These are phyloP conservation scores for Drosophila recens DNA, from an alignment of 2,888 invertebrate species.

Conservation along the genomic window DNA sequence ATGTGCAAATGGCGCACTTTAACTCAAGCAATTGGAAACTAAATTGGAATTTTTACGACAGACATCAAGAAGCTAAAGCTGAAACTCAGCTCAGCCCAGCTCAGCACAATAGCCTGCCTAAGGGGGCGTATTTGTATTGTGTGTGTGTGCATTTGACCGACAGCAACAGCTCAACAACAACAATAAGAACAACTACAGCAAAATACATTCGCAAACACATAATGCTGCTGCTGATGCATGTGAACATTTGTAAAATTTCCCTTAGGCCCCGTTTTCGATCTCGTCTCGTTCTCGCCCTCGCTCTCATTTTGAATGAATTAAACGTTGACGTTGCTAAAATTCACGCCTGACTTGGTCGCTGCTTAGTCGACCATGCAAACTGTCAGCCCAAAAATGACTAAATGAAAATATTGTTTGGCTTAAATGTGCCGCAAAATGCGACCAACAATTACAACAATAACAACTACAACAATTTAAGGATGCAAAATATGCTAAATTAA, in stretches of 20 bases:
- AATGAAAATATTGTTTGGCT: slow-evolving; percentile 44
- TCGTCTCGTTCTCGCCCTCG: background rate
- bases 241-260: slow-evolving; percentile 72
- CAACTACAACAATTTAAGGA: background rate
- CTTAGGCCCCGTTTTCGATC: slow-evolving; percentile 64
- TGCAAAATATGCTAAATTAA: slow-evolving; percentile 24
- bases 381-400: slow-evolving; percentile 43
- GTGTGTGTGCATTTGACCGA: slow-evolving; percentile 77
- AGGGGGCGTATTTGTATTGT: slow-evolving; percentile 59
- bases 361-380: slow-evolving; percentile 60
- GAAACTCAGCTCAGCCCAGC: slow-evolving; percentile 21
- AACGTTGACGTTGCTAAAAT: slow-evolving; percentile 72
- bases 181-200: slow-evolving; percentile 32
- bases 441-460: background rate
- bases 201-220: slow-evolving; percentile 11
- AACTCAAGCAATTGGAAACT: slow-evolving; percentile 80
- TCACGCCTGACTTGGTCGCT: slow-evolving; percentile 70
- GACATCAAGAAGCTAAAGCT: slow-evolving; percentile 60
- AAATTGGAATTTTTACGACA: slow-evolving; percentile 81
- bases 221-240: slow-evolving; percentile 62
- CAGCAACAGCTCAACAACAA: slow-evolving; percentile 43
- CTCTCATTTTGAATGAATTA: slow-evolving; percentile 53
- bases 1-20: slow-evolving; percentile 78
- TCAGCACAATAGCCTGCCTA: slow-evolving; percentile 52
- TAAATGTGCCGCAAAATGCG: slow-evolving; percentile 40